Evolutionary conservation across 2,888 invertebrate genomes (phyloP).

Genomic region (Troides oblongomaculatus): DNA sequence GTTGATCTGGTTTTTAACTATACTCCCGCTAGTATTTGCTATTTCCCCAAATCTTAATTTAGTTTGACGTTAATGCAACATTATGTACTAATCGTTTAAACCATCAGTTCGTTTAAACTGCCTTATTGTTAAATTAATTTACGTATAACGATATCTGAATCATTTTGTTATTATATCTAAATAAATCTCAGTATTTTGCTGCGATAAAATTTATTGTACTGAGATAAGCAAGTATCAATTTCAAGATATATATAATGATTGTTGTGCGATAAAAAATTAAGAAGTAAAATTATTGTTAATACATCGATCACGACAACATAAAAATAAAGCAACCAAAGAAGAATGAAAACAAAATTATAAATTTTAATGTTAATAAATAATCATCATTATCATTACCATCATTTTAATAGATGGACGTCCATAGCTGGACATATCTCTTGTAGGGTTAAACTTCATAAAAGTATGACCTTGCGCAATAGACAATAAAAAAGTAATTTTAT

Average conservation of each 20-base stretch:
- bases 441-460: no score
- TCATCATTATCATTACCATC: no score
- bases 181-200: background rate
- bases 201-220: background rate
- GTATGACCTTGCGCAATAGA: no score
- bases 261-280: no score
- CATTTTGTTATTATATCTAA: background rate
- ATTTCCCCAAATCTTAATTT: background rate
- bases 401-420: no score
- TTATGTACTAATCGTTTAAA: background rate
- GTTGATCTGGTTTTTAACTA: background rate
- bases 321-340: background rate
- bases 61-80: background rate
- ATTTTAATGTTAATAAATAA: no score
- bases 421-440: no score
- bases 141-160: background rate
- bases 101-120: background rate
- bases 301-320: background rate
- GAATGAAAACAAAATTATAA: background rate
- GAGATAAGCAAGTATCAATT: constrained; percentile 1
- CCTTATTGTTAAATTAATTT: background rate
- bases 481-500: no score
- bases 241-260: background rate
- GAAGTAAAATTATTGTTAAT: background rate
- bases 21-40: background rate